Conservation (phyloP, 92 coral and sea anemone genomes). For the Montipora capitata region DNA sequence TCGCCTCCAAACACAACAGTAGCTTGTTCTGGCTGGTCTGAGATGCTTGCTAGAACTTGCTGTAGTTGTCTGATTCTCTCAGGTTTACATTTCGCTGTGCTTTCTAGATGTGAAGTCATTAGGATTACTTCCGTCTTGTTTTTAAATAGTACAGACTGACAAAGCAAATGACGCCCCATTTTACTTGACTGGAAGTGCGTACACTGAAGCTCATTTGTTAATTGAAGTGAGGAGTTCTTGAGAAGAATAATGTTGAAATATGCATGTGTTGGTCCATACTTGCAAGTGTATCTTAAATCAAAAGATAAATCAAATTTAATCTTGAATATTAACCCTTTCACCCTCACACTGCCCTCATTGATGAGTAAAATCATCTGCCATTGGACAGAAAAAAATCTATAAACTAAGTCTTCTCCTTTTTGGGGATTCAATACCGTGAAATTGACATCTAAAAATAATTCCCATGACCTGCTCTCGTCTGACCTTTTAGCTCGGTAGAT, state of each 20-base stretch:
- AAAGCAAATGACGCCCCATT: slow-evolving; percentile 94
- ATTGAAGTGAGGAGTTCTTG: slow-evolving; percentile 73
- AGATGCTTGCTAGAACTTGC: slow-evolving; percentile 69
- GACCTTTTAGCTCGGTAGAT: no score
- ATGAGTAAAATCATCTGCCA: no score
- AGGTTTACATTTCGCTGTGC: slow-evolving; percentile 61
- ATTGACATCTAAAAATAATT: no score
- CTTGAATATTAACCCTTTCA: neutral
- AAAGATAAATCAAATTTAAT: neutral
- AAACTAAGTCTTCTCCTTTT: no score
- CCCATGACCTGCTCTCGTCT: no score
- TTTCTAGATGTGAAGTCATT: slow-evolving; percentile 98
- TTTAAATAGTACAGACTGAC: slow-evolving; percentile 79
- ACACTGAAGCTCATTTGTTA: slow-evolving; percentile 50
- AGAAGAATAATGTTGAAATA: slow-evolving; percentile 89
- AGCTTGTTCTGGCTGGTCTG: slow-evolving; percentile 58
- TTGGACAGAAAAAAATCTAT: no score
- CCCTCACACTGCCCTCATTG: no score
- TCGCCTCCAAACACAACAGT: slow-evolving; percentile 95
- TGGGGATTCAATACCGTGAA: no score
- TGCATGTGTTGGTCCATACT: slow-evolving; percentile 31
- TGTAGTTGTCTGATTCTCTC: slow-evolving; percentile 87
- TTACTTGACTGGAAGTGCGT: slow-evolving; percentile 61
- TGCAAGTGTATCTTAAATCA: slow-evolving; percentile 18
- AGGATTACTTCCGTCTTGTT: slow-evolving; percentile 69